Evolutionary conservation across 2,113 vertebrate genomes (phyloP).

Genomic region (Salvelinus sp.): DNA sequence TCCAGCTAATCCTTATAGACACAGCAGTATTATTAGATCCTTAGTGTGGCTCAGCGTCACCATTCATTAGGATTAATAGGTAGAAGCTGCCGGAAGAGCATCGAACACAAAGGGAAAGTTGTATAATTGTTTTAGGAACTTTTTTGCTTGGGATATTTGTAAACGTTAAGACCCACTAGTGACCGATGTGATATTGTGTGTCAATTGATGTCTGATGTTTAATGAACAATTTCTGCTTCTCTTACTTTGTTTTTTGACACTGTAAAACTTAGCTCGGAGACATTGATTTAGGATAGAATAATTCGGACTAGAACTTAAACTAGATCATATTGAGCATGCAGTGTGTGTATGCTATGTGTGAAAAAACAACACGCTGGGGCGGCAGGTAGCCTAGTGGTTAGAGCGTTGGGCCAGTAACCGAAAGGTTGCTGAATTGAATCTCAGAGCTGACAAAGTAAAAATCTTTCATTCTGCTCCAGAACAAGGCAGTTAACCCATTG

Average conservation of each 20-base stretch:
- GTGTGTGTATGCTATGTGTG: background rate
- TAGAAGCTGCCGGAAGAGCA: background rate
- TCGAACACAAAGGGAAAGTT: background rate
- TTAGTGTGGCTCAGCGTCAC: constrained; percentile 53
- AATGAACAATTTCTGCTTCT: background rate
- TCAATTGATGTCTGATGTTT: background rate
- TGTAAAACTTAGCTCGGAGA: too few species aligned
- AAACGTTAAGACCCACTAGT: too few species aligned
- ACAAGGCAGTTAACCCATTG: too few species aligned
- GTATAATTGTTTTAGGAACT: background rate
- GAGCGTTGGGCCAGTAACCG: too few species aligned
- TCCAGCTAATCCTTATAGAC: constrained; percentile 45
- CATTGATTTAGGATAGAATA: too few species aligned
- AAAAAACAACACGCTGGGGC: background rate
- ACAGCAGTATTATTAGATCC: constrained; percentile 42
- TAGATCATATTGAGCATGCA: background rate
- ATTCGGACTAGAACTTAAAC: too few species aligned
- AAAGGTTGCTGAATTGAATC: too few species aligned
- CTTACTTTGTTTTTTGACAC: too few species aligned
- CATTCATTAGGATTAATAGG: constrained; percentile 47
- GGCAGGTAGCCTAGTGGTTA: too few species aligned
- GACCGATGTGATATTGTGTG: background rate
- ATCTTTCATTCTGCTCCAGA: too few species aligned
- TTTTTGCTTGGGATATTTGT: too few species aligned
- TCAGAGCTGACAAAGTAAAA: too few species aligned